These are phyloP conservation scores for Diorhabda elongata DNA, from an alignment of 1,140 invertebrate genomes.

Conservation along the genomic window DNA sequence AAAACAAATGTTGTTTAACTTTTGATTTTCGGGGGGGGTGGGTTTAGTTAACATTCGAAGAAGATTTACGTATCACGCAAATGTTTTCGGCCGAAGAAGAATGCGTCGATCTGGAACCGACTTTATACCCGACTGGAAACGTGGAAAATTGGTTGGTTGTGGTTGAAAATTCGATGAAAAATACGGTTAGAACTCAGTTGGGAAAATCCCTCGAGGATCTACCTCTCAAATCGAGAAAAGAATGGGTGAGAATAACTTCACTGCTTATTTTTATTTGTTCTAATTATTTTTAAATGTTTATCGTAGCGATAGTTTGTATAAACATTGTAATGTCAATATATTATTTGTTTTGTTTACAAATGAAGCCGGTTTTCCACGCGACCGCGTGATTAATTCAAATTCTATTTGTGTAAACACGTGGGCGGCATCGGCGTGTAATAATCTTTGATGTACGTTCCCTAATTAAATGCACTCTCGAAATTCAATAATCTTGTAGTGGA, in stretches of 20 bases:
- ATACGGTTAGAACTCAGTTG: slow-evolving; percentile 49
- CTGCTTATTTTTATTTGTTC: no score
- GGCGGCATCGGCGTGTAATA: no score
- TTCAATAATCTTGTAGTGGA: no score
- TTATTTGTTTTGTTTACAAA: no score
- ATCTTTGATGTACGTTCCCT: no score
- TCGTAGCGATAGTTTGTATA: neutral
- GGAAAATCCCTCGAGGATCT: slow-evolving; percentile 53
- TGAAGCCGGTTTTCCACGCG: no score
- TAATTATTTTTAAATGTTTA: neutral
- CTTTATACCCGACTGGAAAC: slow-evolving; percentile 64
- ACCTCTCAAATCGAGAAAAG: slow-evolving; percentile 50
- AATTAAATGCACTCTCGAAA: no score
- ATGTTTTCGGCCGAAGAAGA: slow-evolving; percentile 79
- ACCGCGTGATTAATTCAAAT: no score
- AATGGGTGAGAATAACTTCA: slow-evolving; percentile 1
- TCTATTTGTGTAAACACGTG: no score
- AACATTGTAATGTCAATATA: neutral
- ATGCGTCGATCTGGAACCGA: slow-evolving; percentile 58
- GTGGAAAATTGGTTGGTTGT: slow-evolving; percentile 76
- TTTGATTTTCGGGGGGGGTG: neutral
- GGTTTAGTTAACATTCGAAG: slow-evolving; percentile 62
- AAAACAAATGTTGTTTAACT: neutral
- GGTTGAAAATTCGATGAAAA: slow-evolving; percentile 66
- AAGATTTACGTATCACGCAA: slow-evolving; percentile 63